Percentiles rank a stretch among this genome's conserved stretches.
Evolutionary conservation across 1,140 invertebrate genomes (phyloP).

Genomic region (Drosophila micromelanica): DNA sequence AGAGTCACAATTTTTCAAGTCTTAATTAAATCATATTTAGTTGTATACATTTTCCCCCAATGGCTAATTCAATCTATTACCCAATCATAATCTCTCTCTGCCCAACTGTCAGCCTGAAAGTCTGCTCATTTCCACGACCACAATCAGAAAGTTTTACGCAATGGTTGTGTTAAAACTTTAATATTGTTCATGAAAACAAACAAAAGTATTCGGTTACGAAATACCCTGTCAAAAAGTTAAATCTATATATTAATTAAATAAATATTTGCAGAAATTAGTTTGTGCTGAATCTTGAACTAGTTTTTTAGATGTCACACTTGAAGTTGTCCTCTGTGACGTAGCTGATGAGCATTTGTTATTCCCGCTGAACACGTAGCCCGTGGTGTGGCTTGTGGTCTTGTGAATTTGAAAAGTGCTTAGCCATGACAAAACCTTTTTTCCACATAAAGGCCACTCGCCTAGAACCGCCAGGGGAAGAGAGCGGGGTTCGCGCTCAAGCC

Average conservation of each 20-base stretch:
- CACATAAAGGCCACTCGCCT: slow-evolving; percentile 54
- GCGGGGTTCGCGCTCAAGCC: slow-evolving; percentile 49
- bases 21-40: background rate
- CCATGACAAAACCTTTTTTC: slow-evolving; percentile 77
- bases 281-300: too few relatives aligned
- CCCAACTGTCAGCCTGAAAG: slow-evolving; percentile 2
- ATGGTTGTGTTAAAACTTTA: slow-evolving; percentile 6
- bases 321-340: background rate
- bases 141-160: slow-evolving; percentile 14
- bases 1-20: background rate
- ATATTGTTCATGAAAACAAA: background rate
- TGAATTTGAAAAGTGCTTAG: slow-evolving; percentile 73
- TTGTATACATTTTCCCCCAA: background rate
- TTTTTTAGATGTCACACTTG: background rate
- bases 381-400: slow-evolving; percentile 55
- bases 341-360: background rate
- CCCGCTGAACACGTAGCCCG: slow-evolving; percentile 20
- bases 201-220: background rate
- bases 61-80: slow-evolving; percentile 1
- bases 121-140: background rate
- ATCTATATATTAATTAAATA: background rate
- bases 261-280: background rate
- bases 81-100: background rate
- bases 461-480: slow-evolving; percentile 11
- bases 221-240: slow-evolving; percentile 4